Evolutionary conservation across 2,888 invertebrate species (phyloP).

Genomic region (Arctia plantaginis): DNA sequence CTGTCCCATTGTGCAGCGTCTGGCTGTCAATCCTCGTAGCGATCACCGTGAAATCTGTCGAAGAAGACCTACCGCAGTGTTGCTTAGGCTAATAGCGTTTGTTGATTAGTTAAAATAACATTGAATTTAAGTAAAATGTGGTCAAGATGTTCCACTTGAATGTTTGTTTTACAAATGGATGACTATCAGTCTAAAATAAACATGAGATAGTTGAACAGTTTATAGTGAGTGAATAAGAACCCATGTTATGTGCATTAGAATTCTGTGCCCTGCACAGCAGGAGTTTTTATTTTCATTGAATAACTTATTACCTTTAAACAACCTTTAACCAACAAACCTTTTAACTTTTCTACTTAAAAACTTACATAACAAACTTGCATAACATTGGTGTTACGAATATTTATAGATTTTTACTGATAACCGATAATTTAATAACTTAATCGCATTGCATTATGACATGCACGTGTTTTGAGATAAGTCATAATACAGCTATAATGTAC

Average conservation of each 20-base stretch:
- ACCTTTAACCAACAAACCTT: too few species aligned
- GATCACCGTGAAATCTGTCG: constrained; percentile 72
- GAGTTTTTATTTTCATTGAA: not conserved
- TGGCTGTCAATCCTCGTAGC: constrained; percentile 72
- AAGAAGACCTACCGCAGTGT: constrained; percentile 71
- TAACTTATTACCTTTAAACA: not conserved
- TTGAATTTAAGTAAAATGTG: constrained; percentile 17
- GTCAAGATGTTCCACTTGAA: not conserved
- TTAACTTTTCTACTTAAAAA: not conserved
- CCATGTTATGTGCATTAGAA: not conserved
- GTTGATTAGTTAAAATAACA: constrained; percentile 46
- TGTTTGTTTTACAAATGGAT: constrained; percentile 17
- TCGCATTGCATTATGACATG: not conserved
- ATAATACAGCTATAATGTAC: not conserved
- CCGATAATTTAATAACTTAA: not conserved
- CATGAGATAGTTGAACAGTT: not conserved
- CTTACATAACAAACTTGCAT: not conserved
- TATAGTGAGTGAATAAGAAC: not conserved
- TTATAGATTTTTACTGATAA: not conserved
- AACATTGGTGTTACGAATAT: not conserved
- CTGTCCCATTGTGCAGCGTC: constrained; percentile 64
- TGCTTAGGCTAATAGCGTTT: constrained; percentile 40
- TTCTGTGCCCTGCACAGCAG: not conserved
- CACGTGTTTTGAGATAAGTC: not conserved
- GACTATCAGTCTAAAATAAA: not conserved